Evolutionary conservation across 2,113 vertebrate species (phyloP).

Genomic region (Calonectris borealis): DNA sequence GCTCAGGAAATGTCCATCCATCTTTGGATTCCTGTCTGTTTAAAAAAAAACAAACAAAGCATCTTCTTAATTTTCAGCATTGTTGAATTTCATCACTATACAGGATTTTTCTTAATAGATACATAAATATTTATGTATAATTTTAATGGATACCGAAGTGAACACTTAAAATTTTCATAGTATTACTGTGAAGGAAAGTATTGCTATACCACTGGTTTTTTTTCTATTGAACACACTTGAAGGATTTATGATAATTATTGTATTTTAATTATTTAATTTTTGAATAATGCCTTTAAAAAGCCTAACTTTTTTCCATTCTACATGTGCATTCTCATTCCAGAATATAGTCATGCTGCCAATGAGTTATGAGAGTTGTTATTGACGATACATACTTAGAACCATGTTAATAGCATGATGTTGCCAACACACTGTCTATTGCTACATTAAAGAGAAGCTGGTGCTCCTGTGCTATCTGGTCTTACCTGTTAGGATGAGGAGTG

Average conservation of each 20-base stretch:
- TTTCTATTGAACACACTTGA: not conserved
- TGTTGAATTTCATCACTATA: not conserved
- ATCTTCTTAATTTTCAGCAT: not conserved
- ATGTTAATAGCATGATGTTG: not conserved
- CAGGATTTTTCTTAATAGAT: not conserved
- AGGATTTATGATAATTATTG: not conserved
- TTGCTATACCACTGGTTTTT: not conserved
- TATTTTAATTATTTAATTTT: not conserved
- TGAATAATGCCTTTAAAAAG: not conserved
- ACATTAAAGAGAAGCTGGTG: not conserved
- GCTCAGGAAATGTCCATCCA: not conserved
- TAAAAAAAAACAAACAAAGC: not conserved
- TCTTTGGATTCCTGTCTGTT: not conserved
- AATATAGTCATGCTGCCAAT: not conserved
- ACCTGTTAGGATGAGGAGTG: not conserved
- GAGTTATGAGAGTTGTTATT: not conserved
- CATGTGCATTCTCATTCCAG: not conserved
- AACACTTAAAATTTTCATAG: not conserved
- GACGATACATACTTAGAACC: not conserved
- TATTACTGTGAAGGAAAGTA: not conserved
- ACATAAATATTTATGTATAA: not conserved
- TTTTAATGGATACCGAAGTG: not conserved
- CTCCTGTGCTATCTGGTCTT: not conserved
- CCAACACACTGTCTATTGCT: not conserved
- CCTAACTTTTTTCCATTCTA: not conserved